Percentiles rank a stretch among this genome's conserved stretches.
Conservation (phyloP, 2,888 invertebrate species). For the Eumacrocentrus americanus region DNA sequence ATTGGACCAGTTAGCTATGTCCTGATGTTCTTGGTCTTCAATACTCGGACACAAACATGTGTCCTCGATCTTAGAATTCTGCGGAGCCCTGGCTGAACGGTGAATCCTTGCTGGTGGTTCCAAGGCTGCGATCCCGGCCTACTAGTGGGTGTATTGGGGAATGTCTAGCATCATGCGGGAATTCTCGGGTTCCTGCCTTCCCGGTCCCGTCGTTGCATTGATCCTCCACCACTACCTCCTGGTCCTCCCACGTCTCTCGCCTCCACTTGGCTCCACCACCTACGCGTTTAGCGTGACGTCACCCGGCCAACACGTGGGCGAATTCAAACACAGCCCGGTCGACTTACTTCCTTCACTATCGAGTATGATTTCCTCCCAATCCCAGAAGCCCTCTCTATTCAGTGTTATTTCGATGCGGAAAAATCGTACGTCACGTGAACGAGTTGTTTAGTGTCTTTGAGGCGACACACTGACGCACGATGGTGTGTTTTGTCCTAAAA, state of each 20-base stretch:
- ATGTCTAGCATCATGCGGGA: slow-evolving; percentile 50
- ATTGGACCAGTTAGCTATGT: neutral
- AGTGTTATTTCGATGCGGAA: too few species aligned
- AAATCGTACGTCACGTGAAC: too few species aligned
- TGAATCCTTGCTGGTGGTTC: slow-evolving; percentile 2
- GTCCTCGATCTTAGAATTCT: slow-evolving; percentile 7
- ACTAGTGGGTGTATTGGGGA: slow-evolving; percentile 37
- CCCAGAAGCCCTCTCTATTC: too few species aligned
- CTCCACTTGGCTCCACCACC: slow-evolving; percentile 50
- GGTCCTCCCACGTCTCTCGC: slow-evolving; percentile 8
- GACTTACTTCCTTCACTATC: slow-evolving; percentile 39
- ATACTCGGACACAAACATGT: neutral
- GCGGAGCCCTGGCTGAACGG: slow-evolving; percentile 4
- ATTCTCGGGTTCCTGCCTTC: slow-evolving; percentile 50
- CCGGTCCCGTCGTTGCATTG: slow-evolving; percentile 51
- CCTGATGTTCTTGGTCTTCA: neutral
- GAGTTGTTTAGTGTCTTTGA: too few species aligned
- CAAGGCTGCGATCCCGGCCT: slow-evolving; percentile 23
- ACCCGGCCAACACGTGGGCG: slow-evolving; percentile 58
- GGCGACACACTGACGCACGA: too few species aligned
- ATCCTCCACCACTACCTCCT: slow-evolving; percentile 40
- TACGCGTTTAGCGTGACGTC: slow-evolving; percentile 64
- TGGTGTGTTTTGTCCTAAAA: too few species aligned
- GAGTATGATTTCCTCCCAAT: neutral
- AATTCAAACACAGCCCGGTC: slow-evolving; percentile 52